A percentile compares a stretch with the other conserved stretches of the same genome.
These are phyloP conservation scores for Zalophus californianus DNA, from an alignment of 2,797 vertebrate genomes.

Conservation along the genomic window DNA sequence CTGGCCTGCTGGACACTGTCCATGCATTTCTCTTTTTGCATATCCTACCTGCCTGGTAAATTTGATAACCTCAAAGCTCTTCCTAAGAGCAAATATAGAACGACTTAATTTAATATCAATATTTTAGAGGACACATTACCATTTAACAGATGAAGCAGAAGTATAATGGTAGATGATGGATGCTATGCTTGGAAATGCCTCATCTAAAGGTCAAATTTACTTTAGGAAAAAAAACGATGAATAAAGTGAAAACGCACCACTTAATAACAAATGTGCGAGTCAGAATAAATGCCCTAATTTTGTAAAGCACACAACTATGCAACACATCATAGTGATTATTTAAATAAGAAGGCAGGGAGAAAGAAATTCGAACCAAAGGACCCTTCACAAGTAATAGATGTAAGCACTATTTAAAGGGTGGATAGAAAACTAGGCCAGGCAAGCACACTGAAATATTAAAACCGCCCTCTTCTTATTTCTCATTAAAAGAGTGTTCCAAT, in stretches of 20 bases:
- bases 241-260: background rate
- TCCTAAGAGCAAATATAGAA: background rate
- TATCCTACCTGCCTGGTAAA: background rate
- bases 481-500: background rate
- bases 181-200: constrained; percentile 22
- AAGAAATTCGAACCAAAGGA: constrained; percentile 40
- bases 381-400: background rate
- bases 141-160: constrained; percentile 57
- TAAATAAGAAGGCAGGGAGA: constrained; percentile 20
- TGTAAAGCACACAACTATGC: background rate
- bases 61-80: constrained; percentile 40
- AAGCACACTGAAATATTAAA: background rate
- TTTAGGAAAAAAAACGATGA: background rate
- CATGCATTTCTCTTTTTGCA: background rate
- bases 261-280: background rate
- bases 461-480: constrained; percentile 26
- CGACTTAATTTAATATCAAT: constrained; percentile 62
- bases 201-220: constrained; percentile 35
- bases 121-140: constrained; percentile 26
- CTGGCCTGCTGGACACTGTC: background rate
- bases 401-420: background rate
- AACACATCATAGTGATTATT: background rate
- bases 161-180: background rate
- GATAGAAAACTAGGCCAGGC: constrained; percentile 5
- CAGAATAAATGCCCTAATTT: background rate